phyloP scores from a whole-genome alignment of 1,140 invertebrate species.

The Neodiprion fabricii region DNA sequence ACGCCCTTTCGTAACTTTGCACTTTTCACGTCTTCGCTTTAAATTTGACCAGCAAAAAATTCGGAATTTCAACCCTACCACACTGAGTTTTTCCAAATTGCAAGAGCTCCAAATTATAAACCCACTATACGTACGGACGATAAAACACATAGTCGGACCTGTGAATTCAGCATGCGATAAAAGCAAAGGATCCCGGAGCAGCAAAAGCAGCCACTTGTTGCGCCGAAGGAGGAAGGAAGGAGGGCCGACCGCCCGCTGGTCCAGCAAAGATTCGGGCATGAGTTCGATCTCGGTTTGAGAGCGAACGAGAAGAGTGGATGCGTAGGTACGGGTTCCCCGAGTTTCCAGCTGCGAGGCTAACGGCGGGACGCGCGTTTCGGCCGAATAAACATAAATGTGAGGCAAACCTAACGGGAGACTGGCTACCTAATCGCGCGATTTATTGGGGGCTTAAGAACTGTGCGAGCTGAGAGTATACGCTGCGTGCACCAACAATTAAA shows the following conservation, averaged over 20 bases:
- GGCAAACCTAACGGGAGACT: slow-evolving; percentile 1
- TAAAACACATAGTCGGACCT: too few species aligned
- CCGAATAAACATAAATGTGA: background rate
- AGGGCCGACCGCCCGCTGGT: background rate
- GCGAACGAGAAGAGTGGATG: background rate
- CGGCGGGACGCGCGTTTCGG: background rate
- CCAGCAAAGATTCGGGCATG: background rate
- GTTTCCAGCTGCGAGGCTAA: background rate
- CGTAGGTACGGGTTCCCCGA: background rate
- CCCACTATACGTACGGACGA: too few species aligned
- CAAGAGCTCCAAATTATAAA: too few species aligned
- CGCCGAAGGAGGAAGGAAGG: background rate
- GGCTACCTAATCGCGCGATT: slow-evolving; percentile 6
- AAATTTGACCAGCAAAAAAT: too few species aligned
- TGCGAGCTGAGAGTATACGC: background rate
- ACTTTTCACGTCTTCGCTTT: too few species aligned
- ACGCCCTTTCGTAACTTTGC: too few species aligned
- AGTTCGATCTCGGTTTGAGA: background rate
- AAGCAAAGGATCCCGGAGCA: background rate
- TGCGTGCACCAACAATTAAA: background rate
- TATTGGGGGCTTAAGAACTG: background rate
- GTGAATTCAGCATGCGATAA: background rate
- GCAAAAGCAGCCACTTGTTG: background rate
- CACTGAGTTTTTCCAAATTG: too few species aligned
- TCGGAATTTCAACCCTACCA: too few species aligned